These are phyloP conservation scores for Phalacrocorax aristotelis DNA, from an alignment of 2,113 vertebrate genomes.

Conservation along the genomic window DNA sequence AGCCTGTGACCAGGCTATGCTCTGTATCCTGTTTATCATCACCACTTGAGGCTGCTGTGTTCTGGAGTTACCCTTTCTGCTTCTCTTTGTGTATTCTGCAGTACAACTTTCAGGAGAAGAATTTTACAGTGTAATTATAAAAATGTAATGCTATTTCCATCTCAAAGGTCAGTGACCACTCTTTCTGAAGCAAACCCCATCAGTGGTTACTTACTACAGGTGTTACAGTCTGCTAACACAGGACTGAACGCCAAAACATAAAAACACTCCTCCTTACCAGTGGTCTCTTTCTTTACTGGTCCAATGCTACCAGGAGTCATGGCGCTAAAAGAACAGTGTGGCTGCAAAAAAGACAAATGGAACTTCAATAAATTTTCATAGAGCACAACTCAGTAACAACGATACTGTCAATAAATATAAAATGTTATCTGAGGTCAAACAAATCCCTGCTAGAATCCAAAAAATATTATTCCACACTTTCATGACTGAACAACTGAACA, in stretches of 20 bases:
- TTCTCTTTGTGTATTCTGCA: background rate
- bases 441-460: background rate
- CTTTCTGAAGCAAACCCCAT: background rate
- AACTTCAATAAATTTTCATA: background rate
- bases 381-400: background rate
- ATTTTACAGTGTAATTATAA: background rate
- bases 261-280: slow-evolving; percentile 59
- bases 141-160: background rate
- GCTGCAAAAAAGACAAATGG: slow-evolving; percentile 8
- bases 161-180: background rate
- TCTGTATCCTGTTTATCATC: background rate
- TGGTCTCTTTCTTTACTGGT: slow-evolving; percentile 6
- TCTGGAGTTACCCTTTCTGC: background rate
- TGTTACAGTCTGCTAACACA: background rate
- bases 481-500: background rate
- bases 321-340: background rate
- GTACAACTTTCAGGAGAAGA: background rate
- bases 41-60: background rate
- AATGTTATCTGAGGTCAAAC: background rate
- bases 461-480: background rate
- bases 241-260: background rate
- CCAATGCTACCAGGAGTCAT: slow-evolving; percentile 82
- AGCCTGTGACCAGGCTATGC: background rate
- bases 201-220: background rate
- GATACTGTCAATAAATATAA: background rate